Conservation (phyloP, 2,113 vertebrate genomes). For the Scytalopus superciliaris region DNA sequence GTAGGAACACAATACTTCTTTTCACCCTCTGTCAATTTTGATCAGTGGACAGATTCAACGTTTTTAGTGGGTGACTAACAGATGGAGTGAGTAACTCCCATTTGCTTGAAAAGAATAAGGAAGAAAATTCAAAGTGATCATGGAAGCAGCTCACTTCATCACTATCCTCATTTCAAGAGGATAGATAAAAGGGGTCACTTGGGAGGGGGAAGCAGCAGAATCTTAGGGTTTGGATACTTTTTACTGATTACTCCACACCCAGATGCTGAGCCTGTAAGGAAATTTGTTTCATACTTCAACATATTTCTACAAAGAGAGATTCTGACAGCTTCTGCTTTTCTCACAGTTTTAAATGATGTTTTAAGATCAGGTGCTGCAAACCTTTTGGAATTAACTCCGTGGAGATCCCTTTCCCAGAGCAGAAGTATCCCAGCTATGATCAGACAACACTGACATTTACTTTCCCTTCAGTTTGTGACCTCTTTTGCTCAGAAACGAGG, state of each 20-base stretch:
- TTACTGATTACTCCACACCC: not conserved
- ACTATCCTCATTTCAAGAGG: not conserved
- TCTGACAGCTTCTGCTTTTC: constrained; percentile 1
- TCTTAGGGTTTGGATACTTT: not conserved
- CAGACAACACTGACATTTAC: not conserved
- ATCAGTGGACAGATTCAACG: not conserved
- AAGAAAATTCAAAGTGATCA: not conserved
- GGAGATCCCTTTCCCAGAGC: not conserved
- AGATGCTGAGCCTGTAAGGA: constrained; percentile 12
- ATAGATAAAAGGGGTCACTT: not conserved
- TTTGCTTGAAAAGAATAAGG: not conserved
- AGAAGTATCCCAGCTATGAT: not conserved
- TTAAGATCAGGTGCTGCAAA: not conserved
- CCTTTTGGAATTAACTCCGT: not conserved
- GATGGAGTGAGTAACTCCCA: not conserved
- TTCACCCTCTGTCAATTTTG: not conserved
- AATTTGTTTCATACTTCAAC: not conserved
- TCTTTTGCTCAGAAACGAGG: not conserved
- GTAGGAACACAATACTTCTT: not conserved
- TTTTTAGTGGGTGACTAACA: not conserved
- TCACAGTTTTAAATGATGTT: not conserved
- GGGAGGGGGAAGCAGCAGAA: not conserved
- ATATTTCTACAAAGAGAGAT: not conserved
- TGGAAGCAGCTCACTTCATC: not conserved
- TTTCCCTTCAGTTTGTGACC: not conserved